Percentiles rank a stretch among this genome's conserved stretches.
These are phyloP conservation scores for Leiothrix lutea DNA, from an alignment of 2,113 vertebrate species.

Conservation along the genomic window DNA sequence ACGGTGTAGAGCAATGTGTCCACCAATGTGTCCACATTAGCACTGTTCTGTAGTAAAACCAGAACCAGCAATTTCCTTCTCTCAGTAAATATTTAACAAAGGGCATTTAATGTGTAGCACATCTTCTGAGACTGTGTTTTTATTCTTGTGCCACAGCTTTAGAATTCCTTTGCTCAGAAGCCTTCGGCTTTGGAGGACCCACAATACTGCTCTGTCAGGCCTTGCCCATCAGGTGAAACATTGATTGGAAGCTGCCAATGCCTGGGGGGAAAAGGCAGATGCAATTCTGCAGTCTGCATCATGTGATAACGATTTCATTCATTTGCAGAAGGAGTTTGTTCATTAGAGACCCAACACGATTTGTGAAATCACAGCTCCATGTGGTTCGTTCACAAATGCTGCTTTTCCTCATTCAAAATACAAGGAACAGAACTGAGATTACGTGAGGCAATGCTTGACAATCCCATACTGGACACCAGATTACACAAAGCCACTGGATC, in stretches of 20 bases:
- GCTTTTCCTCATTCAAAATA: neutral
- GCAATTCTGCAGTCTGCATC: neutral
- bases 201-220: neutral
- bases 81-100: neutral
- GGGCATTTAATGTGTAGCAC: neutral
- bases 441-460: neutral
- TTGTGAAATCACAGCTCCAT: neutral
- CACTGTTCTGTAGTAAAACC: neutral
- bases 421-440: neutral
- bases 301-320: fast-evolving
- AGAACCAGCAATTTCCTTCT: neutral
- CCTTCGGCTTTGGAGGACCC: neutral
- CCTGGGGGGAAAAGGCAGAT: neutral
- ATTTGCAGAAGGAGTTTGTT: neutral
- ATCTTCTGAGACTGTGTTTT: neutral
- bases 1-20: fast-evolving
- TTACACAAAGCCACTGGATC: neutral
- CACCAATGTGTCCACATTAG: neutral
- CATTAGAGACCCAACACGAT: fast-evolving
- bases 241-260: neutral
- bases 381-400: fast-evolving
- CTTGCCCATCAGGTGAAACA: neutral
- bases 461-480: neutral
- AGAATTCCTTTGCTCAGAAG: neutral
- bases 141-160: neutral